Percentiles rank a stretch among this genome's conserved stretches.
These are phyloP conservation scores for Penaeus vannamei DNA, from an alignment of 1,140 invertebrate genomes.

Conservation along the genomic window DNA sequence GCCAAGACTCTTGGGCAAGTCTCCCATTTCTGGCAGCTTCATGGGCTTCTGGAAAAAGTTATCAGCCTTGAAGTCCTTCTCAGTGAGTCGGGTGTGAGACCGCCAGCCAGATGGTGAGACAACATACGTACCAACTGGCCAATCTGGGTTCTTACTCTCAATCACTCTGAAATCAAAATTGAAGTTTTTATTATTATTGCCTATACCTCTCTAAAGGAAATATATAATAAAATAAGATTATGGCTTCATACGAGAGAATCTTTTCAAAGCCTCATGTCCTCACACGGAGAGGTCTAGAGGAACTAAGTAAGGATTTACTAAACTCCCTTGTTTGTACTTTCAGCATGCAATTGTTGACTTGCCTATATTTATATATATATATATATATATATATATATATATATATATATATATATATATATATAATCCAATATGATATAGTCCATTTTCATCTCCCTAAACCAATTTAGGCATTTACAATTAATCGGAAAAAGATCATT, in stretches of 20 bases:
- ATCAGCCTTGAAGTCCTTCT: slow-evolving; percentile 52
- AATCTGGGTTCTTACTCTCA: slow-evolving; percentile 77
- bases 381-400: no score
- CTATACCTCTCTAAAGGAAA: background rate
- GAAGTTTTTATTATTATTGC: background rate
- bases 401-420: no score
- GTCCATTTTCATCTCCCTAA: slow-evolving; percentile 73
- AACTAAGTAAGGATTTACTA: no score
- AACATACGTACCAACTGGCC: slow-evolving; percentile 72
- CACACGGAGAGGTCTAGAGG: background rate
- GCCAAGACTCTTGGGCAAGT: slow-evolving; percentile 76
- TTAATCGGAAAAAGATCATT: background rate
- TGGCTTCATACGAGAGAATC: slow-evolving; percentile 65
- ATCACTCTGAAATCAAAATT: slow-evolving; percentile 70
- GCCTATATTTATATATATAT: no score
- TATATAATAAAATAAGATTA: background rate
- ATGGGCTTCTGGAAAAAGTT: slow-evolving; percentile 69
- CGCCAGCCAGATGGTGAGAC: slow-evolving; percentile 78
- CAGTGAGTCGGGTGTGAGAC: slow-evolving; percentile 75
- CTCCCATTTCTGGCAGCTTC: slow-evolving; percentile 75
- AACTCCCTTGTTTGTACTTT: background rate
- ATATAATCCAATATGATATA: no score
- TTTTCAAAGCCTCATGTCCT: background rate
- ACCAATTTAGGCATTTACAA: slow-evolving; percentile 75
- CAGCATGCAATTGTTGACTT: background rate